These are phyloP conservation scores for Egretta garzetta DNA, from an alignment of 2,113 vertebrate species.

Conservation along the genomic window DNA sequence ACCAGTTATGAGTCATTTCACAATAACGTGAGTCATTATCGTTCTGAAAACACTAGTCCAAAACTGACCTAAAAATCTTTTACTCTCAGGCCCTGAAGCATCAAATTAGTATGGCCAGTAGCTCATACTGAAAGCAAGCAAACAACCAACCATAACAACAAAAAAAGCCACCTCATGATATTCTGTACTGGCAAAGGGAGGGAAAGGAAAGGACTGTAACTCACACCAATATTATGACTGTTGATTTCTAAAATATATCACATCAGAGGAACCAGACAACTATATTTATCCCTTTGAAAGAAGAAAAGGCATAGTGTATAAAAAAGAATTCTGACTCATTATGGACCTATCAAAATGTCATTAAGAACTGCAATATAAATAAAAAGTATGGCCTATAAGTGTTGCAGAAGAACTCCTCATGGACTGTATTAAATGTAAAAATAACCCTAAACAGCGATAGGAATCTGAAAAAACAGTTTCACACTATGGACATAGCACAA, in stretches of 20 bases:
- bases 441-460: background rate
- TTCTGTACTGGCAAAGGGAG: background rate
- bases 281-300: background rate
- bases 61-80: background rate
- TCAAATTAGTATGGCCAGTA: background rate
- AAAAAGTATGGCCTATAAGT: background rate
- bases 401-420: background rate
- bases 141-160: fast-evolving
- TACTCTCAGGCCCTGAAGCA: background rate
- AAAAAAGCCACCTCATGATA: background rate
- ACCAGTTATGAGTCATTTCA: background rate
- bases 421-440: slow-evolving; percentile 45
- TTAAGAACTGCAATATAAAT: background rate
- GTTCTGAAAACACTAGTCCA: background rate
- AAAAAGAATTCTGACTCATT: slow-evolving; percentile 11
- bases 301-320: background rate
- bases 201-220: background rate
- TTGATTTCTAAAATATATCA: background rate
- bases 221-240: background rate
- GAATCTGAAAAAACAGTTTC: slow-evolving; percentile 16
- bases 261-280: background rate
- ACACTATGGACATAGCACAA: background rate
- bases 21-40: background rate
- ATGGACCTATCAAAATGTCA: slow-evolving; percentile 17
- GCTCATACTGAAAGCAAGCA: background rate